Percentiles rank a stretch among this genome's conserved stretches.
phyloP scores from a whole-genome alignment of 1,140 invertebrate species.

The Galendromus occidentalis region DNA sequence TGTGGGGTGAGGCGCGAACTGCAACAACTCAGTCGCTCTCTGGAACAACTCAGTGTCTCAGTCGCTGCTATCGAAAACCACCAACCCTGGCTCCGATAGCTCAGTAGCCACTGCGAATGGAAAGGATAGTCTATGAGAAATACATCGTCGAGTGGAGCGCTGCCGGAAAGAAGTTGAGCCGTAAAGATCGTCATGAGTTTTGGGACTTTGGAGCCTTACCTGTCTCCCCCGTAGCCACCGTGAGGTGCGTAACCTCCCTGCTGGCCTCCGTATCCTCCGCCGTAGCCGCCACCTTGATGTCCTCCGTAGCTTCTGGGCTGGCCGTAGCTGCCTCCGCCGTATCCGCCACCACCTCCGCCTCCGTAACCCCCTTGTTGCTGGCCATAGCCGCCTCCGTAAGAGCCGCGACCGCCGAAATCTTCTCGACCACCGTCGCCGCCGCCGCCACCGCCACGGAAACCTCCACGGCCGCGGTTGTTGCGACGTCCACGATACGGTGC shows the following conservation, averaged over 20 bases:
- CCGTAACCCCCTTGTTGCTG: slow-evolving; percentile 12
- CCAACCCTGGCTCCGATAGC: too few species aligned
- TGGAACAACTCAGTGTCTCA: too few species aligned
- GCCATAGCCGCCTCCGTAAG: slow-evolving; percentile 13
- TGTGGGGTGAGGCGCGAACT: too few species aligned
- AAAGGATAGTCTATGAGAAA: too few species aligned
- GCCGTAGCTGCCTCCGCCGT: slow-evolving; percentile 16
- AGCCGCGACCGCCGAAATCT: neutral
- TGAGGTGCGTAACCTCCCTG: neutral
- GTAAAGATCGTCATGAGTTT: too few species aligned
- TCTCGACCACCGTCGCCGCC: slow-evolving; percentile 12
- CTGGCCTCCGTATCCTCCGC: slow-evolving; percentile 7
- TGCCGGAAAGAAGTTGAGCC: too few species aligned
- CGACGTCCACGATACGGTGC: slow-evolving; percentile 19
- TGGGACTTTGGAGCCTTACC: too few species aligned
- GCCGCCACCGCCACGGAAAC: slow-evolving; percentile 14
- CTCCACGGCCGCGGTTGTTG: slow-evolving; percentile 1
- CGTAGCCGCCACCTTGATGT: slow-evolving; percentile 12
- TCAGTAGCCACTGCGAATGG: too few species aligned
- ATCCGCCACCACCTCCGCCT: slow-evolving; percentile 15
- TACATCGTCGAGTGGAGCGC: too few species aligned
- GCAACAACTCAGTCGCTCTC: too few species aligned
- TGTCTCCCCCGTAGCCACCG: neutral
- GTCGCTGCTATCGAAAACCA: too few species aligned
- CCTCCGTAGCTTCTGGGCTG: slow-evolving; percentile 8